phyloP scores from a whole-genome alignment of 2,797 vertebrate species.

The Nannoperca obscura region DNA sequence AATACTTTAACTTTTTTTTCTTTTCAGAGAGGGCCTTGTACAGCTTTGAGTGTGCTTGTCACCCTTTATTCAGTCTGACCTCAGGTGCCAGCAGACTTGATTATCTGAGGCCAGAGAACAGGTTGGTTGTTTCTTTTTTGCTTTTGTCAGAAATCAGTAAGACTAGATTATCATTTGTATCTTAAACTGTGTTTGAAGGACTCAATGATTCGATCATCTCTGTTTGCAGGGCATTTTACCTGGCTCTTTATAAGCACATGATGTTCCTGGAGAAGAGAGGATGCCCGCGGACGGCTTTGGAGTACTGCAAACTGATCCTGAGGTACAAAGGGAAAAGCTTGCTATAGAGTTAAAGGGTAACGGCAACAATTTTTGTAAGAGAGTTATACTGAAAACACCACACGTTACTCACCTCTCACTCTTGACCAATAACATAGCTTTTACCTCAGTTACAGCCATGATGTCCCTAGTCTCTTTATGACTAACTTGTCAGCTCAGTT shows the following conservation, averaged over 20 bases:
- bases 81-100: conserved; percentile 92
- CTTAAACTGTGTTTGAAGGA: conserved; percentile 9
- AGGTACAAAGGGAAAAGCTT: conserved; percentile 82
- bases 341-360: background rate
- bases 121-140: conserved; percentile 78
- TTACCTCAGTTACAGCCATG: background rate
- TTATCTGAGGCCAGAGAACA: conserved; percentile 94
- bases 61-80: conserved; percentile 96
- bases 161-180: conserved; percentile 5
- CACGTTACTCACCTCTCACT: background rate
- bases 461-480: background rate
- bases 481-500: background rate
- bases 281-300: conserved; percentile 94
- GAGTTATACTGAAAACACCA: background rate
- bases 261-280: conserved; percentile 96
- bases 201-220: conserved; percentile 23
- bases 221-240: conserved; percentile 91
- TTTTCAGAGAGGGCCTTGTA: conserved; percentile 92
- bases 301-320: conserved; percentile 96
- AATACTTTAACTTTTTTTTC: background rate
- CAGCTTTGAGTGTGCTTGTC: conserved; percentile 96
- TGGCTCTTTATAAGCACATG: conserved; percentile 97
- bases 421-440: background rate
- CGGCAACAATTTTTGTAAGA: background rate
- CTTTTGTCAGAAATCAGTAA: background rate